Evolutionary conservation across 2,888 invertebrate species (phyloP).

Genomic region (Taenaris catops): DNA sequence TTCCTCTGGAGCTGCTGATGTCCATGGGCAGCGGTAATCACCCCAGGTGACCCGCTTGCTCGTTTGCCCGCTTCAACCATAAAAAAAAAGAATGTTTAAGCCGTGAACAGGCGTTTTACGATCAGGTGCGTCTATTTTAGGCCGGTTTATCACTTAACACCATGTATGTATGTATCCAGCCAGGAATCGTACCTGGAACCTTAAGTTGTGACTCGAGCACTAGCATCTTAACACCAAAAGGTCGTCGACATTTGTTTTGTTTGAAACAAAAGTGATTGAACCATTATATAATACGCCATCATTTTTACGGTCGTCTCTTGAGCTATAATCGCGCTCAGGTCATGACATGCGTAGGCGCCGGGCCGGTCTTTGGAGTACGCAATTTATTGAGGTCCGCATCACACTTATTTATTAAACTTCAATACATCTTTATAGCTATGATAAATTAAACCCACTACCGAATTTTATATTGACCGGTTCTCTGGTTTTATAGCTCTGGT

Average conservation of each 20-base stretch:
- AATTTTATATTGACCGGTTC: conserved; percentile 27
- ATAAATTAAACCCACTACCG: conserved; percentile 35
- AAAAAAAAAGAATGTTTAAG: too few species aligned
- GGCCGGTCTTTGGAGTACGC: conserved; percentile 39
- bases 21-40: too few species aligned
- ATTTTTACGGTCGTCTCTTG: conserved; percentile 30
- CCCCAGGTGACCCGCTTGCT: too few species aligned
- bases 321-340: conserved; percentile 34
- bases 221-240: neutral
- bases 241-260: neutral
- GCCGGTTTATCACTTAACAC: too few species aligned
- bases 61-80: too few species aligned
- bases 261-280: neutral
- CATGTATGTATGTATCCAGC: too few species aligned
- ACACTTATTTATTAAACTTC: conserved; percentile 49
- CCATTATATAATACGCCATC: neutral
- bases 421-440: conserved; percentile 41
- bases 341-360: conserved; percentile 57
- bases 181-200: too few species aligned
- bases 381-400: conserved; percentile 48
- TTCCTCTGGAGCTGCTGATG: too few species aligned
- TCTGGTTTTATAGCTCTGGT: conserved; percentile 14
- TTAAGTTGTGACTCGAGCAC: too few species aligned
- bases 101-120: too few species aligned
- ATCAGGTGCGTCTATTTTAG: too few species aligned